Base-by-base conservation (phyloP, 1,140 invertebrate species). In the Latrodectus geometricus region DNA sequence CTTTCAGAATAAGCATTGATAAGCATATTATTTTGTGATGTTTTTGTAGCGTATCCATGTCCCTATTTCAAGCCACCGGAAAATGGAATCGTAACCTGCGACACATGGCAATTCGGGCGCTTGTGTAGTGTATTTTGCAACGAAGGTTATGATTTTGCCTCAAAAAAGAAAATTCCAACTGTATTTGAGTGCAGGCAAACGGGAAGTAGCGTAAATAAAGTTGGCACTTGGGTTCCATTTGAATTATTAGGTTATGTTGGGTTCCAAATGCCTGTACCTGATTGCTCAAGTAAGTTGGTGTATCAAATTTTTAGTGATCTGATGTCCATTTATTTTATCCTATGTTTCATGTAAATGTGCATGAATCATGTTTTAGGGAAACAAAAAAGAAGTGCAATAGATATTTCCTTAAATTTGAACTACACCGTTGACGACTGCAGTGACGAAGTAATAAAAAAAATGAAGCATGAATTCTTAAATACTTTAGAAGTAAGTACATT, bases 91-190 rank as follows among this genome's bases (percentile, higher is more conserved):
- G 49, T 83, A 9, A 74, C 68, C 17, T 88, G 88, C 20, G 85
- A 86, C 21, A 52, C 21, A 0, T 87, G 61, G 56, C 21, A 48
- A 4, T 65, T 72, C 17, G 84, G 85, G 15, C 84, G 77, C 0
- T 95, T 96, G 88, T 98, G 98, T 92, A 98, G 98, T 90, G 97
- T 97, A 8, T 98, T 97, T 90, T 97, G 96, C 17, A 96, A 96
- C 79, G 97, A 98, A 94, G 97, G 97, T 65, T 97, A 97, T 91
- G 98, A 97, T 1, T 87, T 87, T 49, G 73, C 73, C 35, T 50
- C 50, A 0, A 61, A 23, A 2, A 7, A 23, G 17, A 35, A 84
- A 21, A 17, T 84, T 35, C 74, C 74, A 8, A 78, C 35, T 15
- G 12, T 61, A 8, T 86, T 23, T 48, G 23, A 74, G 49, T 86